Percentiles rank a stretch among this genome's conserved stretches.
These are phyloP conservation scores for Semaprochilodus insignis DNA, from an alignment of 2,797 vertebrate genomes.

Conservation along the genomic window DNA sequence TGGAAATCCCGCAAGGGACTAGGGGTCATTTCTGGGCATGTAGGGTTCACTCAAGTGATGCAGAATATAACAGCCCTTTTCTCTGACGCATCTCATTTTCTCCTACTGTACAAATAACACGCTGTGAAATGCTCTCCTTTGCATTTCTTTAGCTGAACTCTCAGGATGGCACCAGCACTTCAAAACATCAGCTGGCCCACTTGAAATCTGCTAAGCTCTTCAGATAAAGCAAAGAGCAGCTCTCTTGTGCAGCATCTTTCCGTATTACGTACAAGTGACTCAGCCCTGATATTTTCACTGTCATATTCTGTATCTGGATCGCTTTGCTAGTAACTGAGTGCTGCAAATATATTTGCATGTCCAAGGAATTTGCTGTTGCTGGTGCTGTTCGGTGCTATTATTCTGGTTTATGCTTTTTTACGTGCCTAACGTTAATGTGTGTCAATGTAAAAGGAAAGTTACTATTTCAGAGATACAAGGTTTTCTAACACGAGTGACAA, in stretches of 20 bases:
- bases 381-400: too few species aligned
- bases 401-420: too few species aligned
- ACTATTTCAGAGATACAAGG: too few species aligned
- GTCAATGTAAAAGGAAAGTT: too few species aligned
- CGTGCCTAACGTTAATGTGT: too few species aligned
- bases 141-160: conserved; percentile 20
- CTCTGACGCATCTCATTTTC: conserved; percentile 10
- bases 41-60: conserved; percentile 4
- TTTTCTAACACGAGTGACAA: too few species aligned
- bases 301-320: too few species aligned
- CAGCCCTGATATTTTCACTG: background rate
- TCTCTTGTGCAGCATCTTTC: conserved; percentile 1
- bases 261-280: background rate
- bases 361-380: too few species aligned
- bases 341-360: too few species aligned
- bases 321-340: too few species aligned
- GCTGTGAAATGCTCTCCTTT: background rate
- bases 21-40: background rate
- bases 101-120: background rate
- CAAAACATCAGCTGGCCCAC: background rate
- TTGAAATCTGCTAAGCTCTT: background rate
- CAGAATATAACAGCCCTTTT: background rate
- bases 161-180: conserved; percentile 1
- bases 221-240: background rate
- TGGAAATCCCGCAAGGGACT: conserved; percentile 8